These are phyloP conservation scores for Falco novaeseelandiae DNA, from an alignment of 2,797 vertebrate species.

Conservation along the genomic window DNA sequence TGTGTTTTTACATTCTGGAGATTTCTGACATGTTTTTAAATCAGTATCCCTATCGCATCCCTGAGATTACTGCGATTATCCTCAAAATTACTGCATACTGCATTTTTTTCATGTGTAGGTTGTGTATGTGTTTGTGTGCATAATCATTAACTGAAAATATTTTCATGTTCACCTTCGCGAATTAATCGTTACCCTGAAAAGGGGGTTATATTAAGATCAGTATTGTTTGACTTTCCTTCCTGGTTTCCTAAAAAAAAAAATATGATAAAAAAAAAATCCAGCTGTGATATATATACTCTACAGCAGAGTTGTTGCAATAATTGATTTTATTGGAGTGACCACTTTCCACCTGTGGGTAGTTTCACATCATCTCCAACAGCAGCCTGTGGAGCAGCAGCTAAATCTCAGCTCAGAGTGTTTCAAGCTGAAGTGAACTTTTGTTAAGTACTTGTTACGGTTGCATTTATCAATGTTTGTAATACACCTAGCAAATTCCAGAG, in stretches of 20 bases:
- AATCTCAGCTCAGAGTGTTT: not conserved
- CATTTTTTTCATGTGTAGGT: not conserved
- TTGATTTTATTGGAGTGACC: not conserved
- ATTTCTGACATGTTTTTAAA: not conserved
- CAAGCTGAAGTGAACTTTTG: not conserved
- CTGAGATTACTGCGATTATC: not conserved
- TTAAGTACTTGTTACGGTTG: not conserved
- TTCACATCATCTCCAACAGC: not conserved
- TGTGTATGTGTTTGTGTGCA: not conserved
- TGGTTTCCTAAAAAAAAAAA: not conserved
- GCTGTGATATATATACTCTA: not conserved
- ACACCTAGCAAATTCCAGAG: not conserved
- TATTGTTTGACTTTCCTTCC: not conserved
- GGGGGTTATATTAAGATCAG: not conserved
- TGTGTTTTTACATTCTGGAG: not conserved
- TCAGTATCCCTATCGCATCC: not conserved
- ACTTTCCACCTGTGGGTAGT: not conserved
- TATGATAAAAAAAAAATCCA: not conserved
- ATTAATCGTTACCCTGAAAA: not conserved
- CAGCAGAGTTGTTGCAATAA: not conserved
- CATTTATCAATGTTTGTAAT: not conserved
- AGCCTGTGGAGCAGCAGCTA: not conserved
- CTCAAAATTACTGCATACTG: not conserved
- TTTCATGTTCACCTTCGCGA: not conserved
- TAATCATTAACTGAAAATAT: not conserved